Conservation (phyloP, 2,113 vertebrate genomes). For the Verasper variegatus region DNA sequence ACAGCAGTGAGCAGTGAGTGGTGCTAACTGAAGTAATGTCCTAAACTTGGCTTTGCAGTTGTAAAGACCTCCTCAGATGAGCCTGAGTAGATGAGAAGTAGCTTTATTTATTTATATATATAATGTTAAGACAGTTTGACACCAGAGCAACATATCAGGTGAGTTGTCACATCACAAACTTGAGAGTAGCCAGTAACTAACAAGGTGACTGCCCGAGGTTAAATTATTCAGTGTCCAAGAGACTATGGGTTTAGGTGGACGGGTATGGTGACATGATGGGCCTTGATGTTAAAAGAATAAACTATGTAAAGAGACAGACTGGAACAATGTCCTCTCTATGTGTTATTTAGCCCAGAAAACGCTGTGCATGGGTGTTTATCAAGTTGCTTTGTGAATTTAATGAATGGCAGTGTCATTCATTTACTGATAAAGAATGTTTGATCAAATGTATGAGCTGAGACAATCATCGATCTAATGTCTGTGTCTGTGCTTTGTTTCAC, state of each 20-base stretch:
- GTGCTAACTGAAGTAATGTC: background rate
- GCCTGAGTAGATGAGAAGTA: background rate
- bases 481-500: background rate
- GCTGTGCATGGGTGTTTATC: background rate
- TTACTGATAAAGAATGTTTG: background rate
- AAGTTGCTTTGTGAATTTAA: background rate
- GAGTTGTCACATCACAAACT: background rate
- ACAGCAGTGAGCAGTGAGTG: background rate
- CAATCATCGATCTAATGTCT: background rate
- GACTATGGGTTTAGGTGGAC: background rate
- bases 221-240: background rate
- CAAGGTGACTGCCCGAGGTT: slow-evolving; percentile 44
- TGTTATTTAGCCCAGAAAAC: background rate
- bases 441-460: background rate
- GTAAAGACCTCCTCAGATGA: background rate
- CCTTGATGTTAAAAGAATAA: background rate
- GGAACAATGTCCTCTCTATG: background rate
- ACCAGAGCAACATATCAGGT: slow-evolving; percentile 5
- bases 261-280: background rate
- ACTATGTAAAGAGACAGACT: background rate
- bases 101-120: no score
- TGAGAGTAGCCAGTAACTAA: background rate
- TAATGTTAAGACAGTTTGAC: background rate
- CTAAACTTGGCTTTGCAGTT: background rate
- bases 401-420: no score